These are phyloP conservation scores for Tiaroga cobitis DNA, from an alignment of 2,797 vertebrate genomes.

Conservation along the genomic window DNA sequence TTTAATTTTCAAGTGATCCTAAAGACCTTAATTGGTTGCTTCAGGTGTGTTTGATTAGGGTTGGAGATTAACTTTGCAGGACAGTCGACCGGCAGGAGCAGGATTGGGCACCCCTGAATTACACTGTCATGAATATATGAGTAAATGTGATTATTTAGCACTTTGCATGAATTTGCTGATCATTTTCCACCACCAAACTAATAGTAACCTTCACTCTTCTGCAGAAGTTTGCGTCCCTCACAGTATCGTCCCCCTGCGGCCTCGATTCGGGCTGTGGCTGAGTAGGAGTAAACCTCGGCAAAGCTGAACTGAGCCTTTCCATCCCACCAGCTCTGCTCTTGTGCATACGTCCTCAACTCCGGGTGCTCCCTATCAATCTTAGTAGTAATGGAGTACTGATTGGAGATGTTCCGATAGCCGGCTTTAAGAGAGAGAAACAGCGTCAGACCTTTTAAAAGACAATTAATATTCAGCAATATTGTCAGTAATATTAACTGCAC, in stretches of 20 bases:
- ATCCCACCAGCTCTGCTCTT: conserved; percentile 90
- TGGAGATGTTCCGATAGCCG: conserved; percentile 90
- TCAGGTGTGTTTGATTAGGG: too few relatives aligned
- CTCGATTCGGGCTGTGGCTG: conserved; percentile 85
- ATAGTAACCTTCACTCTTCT: conserved; percentile 82
- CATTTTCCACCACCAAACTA: not conserved
- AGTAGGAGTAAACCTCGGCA: conserved; percentile 84
- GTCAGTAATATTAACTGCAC: not conserved
- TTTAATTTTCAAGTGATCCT: too few relatives aligned
- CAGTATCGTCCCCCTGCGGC: conserved; percentile 83
- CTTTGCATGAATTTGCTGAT: not conserved
- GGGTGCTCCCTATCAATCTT: conserved; percentile 92
- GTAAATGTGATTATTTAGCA: not conserved
- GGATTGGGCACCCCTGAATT: too few relatives aligned
- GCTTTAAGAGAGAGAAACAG: conserved; percentile 67
- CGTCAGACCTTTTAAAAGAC: not conserved
- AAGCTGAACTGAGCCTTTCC: conserved; percentile 88
- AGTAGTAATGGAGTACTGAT: conserved; percentile 92
- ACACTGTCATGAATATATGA: not conserved
- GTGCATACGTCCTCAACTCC: conserved; percentile 84
- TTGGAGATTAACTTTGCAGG: too few relatives aligned
- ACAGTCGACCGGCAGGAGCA: too few relatives aligned
- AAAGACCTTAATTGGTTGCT: too few relatives aligned
- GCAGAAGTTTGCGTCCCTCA: conserved; percentile 88
- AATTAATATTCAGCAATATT: not conserved